These are phyloP conservation scores for Galendromus occidentalis DNA, from an alignment of 1,140 invertebrate species.

Conservation along the genomic window DNA sequence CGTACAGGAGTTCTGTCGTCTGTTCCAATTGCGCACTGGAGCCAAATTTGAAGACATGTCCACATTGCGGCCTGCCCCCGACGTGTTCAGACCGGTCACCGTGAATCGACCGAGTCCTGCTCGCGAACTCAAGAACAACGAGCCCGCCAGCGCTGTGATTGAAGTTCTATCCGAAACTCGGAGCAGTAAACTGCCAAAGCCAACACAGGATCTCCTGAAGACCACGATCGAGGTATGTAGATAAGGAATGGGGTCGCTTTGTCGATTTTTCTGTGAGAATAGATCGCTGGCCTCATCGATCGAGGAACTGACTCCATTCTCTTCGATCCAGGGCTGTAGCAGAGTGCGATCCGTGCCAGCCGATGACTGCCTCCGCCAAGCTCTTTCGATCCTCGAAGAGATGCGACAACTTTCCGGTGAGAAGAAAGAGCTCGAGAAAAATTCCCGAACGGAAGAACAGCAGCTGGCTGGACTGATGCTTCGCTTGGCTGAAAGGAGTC, in stretches of 20 bases:
- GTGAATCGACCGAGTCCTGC: background rate
- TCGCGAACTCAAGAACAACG: slow-evolving; percentile 13
- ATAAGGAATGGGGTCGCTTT: background rate
- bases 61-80: background rate
- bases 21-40: background rate
- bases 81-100: background rate
- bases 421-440: background rate
- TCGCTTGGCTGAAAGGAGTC: background rate
- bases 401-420: background rate
- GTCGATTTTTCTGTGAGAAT: background rate
- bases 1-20: background rate
- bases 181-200: slow-evolving; percentile 25
- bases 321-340: background rate
- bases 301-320: background rate
- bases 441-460: background rate
- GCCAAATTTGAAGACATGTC: background rate
- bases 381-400: background rate
- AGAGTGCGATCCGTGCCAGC: background rate
- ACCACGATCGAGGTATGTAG: slow-evolving; percentile 17
- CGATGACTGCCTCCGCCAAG: background rate
- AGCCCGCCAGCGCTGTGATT: background rate
- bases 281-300: background rate
- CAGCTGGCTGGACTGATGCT: background rate
- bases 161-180: slow-evolving; percentile 14
- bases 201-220: slow-evolving; percentile 27